Base-by-base conservation (phyloP, 2,888 invertebrate species). In the Penaeus monodon region DNA sequence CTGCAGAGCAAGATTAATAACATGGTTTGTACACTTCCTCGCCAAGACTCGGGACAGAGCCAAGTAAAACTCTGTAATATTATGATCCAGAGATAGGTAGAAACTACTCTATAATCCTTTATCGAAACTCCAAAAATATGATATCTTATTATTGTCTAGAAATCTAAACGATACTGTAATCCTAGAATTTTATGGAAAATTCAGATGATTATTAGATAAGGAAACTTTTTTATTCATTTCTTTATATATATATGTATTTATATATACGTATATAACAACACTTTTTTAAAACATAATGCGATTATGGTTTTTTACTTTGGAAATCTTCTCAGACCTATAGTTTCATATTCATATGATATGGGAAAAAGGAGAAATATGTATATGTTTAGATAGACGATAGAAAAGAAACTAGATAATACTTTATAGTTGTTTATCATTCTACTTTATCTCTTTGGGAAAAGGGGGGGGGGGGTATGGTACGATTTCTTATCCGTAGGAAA, bases 131-230 rank as follows among this genome's bases (percentile, higher is more conserved):
- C 33, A 80, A 80, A 80, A 65, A 80, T 80, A 80, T 65, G 57
- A 27, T 33, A 65, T 57, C 38, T 81, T 57, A 81, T 81, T 81
- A 81, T 81, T 81, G 68, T 81, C 81, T 79, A 27, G 64, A 63
- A 57, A 33, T 79, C 33, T 79, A n/a, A 79, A 79, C 10, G 79
- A 63, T 63, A 70, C 70, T 70, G 70, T 29, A 70, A 70, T 22
- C 70, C 33, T 57, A n/a, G 20, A 76, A 76, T 76, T 76, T 76
- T 1, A 38, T n/a, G 49, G 44, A 22, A n/a, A 76, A 44, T 24
- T 44, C 24, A 22, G 49, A 38, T 57, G 57, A 57, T 57, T 12
- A 57, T 57, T 57, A 57, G 57, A 57, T 57, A 57, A 57, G 57
- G 57, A 57, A 57, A 57, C 12, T 63, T 80, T 65, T 22, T 63